phyloP scores from a whole-genome alignment of 2,797 vertebrate genomes.

The Anabacerthia variegaticeps region DNA sequence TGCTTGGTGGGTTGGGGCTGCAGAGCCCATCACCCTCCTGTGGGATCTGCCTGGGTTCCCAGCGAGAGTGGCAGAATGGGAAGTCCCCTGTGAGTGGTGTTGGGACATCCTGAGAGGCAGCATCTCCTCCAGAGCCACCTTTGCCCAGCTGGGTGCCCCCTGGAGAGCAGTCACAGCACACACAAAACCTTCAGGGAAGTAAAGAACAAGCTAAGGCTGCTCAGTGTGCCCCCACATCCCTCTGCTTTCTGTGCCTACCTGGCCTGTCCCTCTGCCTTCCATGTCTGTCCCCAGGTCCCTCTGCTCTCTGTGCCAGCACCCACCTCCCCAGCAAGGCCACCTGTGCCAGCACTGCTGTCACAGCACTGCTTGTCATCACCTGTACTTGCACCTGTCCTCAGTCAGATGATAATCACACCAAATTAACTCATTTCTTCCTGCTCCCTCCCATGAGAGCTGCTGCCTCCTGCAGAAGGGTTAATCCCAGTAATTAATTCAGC shows the following conservation, averaged over 20 bases:
- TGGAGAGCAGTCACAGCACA: fast-evolving
- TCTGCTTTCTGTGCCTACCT: not conserved
- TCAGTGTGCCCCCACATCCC: no score
- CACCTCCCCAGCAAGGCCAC: not conserved
- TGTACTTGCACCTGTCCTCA: not conserved
- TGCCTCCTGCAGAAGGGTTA: not conserved
- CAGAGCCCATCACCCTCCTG: fast-evolving
- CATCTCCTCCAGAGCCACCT: not conserved
- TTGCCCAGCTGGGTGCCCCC: fast-evolving
- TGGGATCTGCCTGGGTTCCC: fast-evolving
- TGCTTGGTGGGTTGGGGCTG: fast-evolving
- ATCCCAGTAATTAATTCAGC: slow-evolving; percentile 22
- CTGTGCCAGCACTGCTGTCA: fast-evolving
- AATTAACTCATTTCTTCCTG: not conserved
- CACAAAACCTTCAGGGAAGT: not conserved
- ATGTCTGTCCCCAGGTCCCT: not conserved
- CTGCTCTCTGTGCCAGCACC: not conserved
- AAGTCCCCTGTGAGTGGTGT: fast-evolving
- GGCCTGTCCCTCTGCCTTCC: not conserved
- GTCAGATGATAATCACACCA: not conserved
- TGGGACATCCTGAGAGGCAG: not conserved
- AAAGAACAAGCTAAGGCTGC: fast-evolving
- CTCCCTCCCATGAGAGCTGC: not conserved
- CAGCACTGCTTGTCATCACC: not conserved
- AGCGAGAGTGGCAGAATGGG: not conserved